Conservation (phyloP, 2,888 invertebrate species). For the Siphonodentalium dalli region DNA sequence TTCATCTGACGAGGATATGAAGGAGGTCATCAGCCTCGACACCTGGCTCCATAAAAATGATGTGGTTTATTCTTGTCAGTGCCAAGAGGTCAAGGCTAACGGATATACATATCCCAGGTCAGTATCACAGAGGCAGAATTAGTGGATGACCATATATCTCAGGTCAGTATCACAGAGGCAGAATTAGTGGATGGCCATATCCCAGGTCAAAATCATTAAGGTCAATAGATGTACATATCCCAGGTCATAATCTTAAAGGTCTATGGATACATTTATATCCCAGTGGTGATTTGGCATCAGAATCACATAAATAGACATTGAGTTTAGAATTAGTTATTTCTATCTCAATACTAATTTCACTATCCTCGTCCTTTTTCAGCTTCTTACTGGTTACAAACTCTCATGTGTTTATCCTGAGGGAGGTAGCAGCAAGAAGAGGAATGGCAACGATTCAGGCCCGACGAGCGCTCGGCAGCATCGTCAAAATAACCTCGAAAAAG, state of each 20-base stretch:
- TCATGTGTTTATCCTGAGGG: slow-evolving; percentile 83
- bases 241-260: too few relatives aligned
- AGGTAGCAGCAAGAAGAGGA: slow-evolving; percentile 75
- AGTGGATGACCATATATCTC: too few relatives aligned
- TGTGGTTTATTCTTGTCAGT: slow-evolving; percentile 85
- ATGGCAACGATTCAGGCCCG: slow-evolving; percentile 86
- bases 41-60: slow-evolving; percentile 84
- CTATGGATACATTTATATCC: too few relatives aligned
- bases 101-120: slow-evolving; percentile 83
- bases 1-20: slow-evolving; percentile 72
- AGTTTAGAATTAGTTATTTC: too few relatives aligned
- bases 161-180: slow-evolving; percentile 67
- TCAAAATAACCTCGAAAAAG: slow-evolving; percentile 96
- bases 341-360: too few relatives aligned
- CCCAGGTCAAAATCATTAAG: slow-evolving; percentile 70
- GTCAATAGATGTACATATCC: too few relatives aligned
- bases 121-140: too few relatives aligned
- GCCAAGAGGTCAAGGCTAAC: slow-evolving; percentile 90
- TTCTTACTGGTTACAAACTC: slow-evolving; percentile 84
- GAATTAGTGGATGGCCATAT: too few relatives aligned
- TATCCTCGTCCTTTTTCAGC: slow-evolving; percentile 67
- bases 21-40: slow-evolving; percentile 74
- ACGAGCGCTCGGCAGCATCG: slow-evolving; percentile 87
- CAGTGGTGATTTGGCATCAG: too few relatives aligned
- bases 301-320: too few relatives aligned